Percentiles rank a stretch among this genome's conserved stretches.
Evolutionary conservation across 2,113 vertebrate genomes (phyloP).

Genomic region (Lepisosteus oculatus): DNA sequence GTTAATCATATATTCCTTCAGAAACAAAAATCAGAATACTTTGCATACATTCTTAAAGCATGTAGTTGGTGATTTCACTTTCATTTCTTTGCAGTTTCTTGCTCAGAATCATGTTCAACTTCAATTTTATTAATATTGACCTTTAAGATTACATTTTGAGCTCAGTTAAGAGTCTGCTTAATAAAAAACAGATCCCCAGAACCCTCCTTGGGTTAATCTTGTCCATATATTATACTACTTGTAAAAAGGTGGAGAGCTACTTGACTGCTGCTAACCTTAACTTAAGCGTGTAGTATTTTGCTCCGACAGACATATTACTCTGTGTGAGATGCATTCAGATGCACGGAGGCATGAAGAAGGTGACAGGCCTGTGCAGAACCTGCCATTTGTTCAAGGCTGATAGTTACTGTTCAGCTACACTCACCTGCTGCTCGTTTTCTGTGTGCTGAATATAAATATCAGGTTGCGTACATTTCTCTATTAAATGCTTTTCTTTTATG

Average conservation of each 20-base stretch:
- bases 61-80: background rate
- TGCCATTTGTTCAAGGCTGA: background rate
- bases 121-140: slow-evolving; percentile 17
- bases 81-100: slow-evolving; percentile 3
- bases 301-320: background rate
- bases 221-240: background rate
- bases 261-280: background rate
- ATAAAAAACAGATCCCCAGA: background rate
- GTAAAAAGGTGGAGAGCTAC: background rate
- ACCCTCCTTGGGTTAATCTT: slow-evolving; percentile 5
- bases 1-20: background rate
- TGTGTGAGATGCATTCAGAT: background rate
- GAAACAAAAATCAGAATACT: background rate
- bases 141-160: background rate
- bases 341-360: background rate
- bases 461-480: too few relatives aligned
- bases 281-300: background rate
- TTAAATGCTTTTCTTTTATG: too few relatives aligned
- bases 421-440: background rate
- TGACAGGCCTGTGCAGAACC: background rate
- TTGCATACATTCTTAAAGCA: too few relatives aligned
- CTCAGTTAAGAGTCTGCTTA: background rate
- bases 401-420: background rate
- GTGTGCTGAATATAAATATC: too few relatives aligned
- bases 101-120: background rate